Base-by-base conservation (phyloP, 2,113 vertebrate genomes). In the Podocnemis expansa region DNA sequence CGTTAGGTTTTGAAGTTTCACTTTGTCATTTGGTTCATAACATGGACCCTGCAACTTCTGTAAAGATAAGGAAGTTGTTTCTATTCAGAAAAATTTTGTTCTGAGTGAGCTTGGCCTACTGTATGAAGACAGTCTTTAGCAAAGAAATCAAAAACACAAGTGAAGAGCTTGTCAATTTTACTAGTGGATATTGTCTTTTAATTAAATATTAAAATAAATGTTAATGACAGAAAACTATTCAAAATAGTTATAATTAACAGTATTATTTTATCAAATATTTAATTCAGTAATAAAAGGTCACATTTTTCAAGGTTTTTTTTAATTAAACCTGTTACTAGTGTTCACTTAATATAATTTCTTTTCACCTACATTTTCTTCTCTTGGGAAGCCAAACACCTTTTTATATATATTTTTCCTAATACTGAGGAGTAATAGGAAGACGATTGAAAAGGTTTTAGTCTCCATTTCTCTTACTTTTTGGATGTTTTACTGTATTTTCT, bases 401-500 rank as follows among this genome's bases (percentile, higher is more conserved):
- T 38, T 67, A 34, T 73, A 21, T 1, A 2, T 91, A 41, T 75
- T 3, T 88, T 89, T 58, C 6, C 75, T 88, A 88, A 70, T 85
- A 8, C 29, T 81, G 1, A 78, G 43, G 88, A 92, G 45, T 22
- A n/a, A n/a, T n/a, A n/a, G 38, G 47, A 76, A 92, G 93, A 84
- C 41, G 82, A 70, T 76, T 84, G 0, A 6, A 80, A 90, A 84
- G 25, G 2, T 4, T n/a, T 45, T 13, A 54, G 52, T 88, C 29
- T 47, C 14, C 6, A 3, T 63, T n/a, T 63, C 31, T 63, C 87
- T 80, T 81, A 52, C 54, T 92, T 95, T 83, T 67, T 70, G n/a
- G 80, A 8, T 47, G 45, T 41, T 93, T 83, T 87, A 4, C 89
- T 92, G 54, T 93, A 80, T 89, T 87, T 88, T 89, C 85, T 97